These are phyloP conservation scores for Protodeltote pygarga DNA, from an alignment of 2,888 invertebrate species.

Conservation along the genomic window DNA sequence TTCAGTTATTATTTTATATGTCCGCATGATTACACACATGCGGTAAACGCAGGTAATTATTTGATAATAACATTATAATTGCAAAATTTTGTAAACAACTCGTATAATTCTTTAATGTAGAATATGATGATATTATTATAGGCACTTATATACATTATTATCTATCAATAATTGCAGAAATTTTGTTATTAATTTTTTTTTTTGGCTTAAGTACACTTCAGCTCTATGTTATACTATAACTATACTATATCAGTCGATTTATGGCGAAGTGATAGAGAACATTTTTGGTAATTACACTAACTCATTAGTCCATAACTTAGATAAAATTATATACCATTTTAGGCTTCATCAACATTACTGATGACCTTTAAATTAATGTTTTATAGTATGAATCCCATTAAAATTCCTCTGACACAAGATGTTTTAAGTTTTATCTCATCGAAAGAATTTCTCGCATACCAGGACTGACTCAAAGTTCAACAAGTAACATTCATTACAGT, in stretches of 20 bases:
- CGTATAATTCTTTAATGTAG: background rate
- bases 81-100: slow-evolving; percentile 4
- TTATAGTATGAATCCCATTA: background rate
- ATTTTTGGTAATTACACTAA: too few species aligned
- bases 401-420: slow-evolving; percentile 5
- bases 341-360: too few species aligned
- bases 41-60: background rate
- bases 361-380: background rate
- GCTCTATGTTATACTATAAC: too few species aligned
- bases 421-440: slow-evolving; percentile 8
- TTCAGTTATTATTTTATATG: slow-evolving; percentile 23
- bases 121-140: background rate
- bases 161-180: too few species aligned
- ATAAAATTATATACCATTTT: too few species aligned
- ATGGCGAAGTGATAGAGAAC: too few species aligned
- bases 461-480: slow-evolving; percentile 2
- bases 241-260: too few species aligned
- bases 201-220: too few species aligned
- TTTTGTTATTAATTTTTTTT: too few species aligned
- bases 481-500: slow-evolving; percentile 15
- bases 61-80: slow-evolving; percentile 24
- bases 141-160: too few species aligned
- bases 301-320: too few species aligned
- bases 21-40: slow-evolving; percentile 17
- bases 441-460: slow-evolving; percentile 15